Percentiles rank a stretch among this genome's conserved stretches.
Evolutionary conservation across 2,113 vertebrate genomes (phyloP).

Genomic region (Stigmatopora nigra): DNA sequence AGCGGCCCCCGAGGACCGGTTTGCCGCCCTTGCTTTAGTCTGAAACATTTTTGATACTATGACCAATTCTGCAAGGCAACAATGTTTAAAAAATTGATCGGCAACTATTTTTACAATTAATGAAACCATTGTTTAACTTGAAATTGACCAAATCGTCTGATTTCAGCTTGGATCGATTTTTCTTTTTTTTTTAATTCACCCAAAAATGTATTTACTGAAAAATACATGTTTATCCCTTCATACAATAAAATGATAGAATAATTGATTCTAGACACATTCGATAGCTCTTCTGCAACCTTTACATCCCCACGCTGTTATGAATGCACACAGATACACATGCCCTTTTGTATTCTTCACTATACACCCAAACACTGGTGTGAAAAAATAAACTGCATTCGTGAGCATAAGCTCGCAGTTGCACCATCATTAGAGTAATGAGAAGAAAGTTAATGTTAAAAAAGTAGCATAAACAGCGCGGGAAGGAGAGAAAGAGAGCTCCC

Average conservation of each 20-base stretch:
- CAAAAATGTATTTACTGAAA: no score
- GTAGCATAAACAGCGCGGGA: conserved; percentile 45
- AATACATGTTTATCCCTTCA: no score
- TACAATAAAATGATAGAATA: no score
- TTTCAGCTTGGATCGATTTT: no score
- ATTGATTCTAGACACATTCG: no score
- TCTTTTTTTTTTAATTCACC: no score
- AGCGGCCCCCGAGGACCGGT: no score
- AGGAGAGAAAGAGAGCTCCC: conserved; percentile 37
- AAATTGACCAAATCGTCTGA: no score
- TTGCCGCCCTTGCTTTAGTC: conserved; percentile 8
- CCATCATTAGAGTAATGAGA: conserved; percentile 68
- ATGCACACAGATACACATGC: conserved; percentile 21
- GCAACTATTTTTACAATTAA: no score
- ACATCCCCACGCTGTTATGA: conserved; percentile 38
- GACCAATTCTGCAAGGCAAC: background rate
- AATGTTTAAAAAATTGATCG: background rate
- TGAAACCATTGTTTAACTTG: no score
- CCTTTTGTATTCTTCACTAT: conserved; percentile 28
- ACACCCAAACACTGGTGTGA: conserved; percentile 48
- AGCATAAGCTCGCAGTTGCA: conserved; percentile 49
- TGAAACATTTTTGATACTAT: conserved; percentile 17
- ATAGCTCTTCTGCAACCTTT: background rate
- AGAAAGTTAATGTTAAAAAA: conserved; percentile 54
- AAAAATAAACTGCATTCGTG: conserved; percentile 48